Conservation (phyloP, 2,113 vertebrate genomes). For the Lipophrys pholis region DNA sequence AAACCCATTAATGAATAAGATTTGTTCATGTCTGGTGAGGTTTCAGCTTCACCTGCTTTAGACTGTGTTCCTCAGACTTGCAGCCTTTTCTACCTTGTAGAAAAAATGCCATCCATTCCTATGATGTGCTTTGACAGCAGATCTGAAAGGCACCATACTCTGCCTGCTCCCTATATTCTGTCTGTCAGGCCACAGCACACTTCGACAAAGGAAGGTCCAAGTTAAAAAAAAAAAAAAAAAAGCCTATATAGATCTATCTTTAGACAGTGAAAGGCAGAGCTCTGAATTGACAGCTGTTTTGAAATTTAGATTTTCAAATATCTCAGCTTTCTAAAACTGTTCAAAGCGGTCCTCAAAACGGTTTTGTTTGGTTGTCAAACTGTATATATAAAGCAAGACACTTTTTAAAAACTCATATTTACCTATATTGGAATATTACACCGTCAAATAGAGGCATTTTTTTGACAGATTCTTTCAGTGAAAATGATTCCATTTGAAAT, state of each 20-base stretch:
- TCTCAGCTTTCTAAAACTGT: constrained; percentile 44
- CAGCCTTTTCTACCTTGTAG: constrained; percentile 15
- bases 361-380: constrained; percentile 56
- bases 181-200: constrained; percentile 52
- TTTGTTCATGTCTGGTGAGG: not conserved
- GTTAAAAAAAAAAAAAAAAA: constrained; percentile 11
- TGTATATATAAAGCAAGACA: constrained; percentile 19
- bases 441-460: constrained; percentile 11
- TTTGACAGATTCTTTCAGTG: constrained; percentile 20
- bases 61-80: constrained; percentile 2
- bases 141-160: constrained; percentile 51
- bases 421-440: constrained; percentile 34
- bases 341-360: constrained; percentile 26
- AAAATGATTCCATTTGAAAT: not conserved
- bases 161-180: constrained; percentile 41
- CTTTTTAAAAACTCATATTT: constrained; percentile 25
- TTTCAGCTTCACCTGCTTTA: not conserved
- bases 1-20: not conserved
- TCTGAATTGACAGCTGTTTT: constrained; percentile 62
- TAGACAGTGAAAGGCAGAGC: constrained; percentile 13
- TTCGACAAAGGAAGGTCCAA: constrained; percentile 27
- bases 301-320: constrained; percentile 63
- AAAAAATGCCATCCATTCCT: constrained; percentile 32
- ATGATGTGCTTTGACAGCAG: constrained; percentile 63
- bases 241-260: constrained; percentile 32